Evolutionary conservation across 2,797 vertebrate species (phyloP).

Genomic region (Molothrus ater): DNA sequence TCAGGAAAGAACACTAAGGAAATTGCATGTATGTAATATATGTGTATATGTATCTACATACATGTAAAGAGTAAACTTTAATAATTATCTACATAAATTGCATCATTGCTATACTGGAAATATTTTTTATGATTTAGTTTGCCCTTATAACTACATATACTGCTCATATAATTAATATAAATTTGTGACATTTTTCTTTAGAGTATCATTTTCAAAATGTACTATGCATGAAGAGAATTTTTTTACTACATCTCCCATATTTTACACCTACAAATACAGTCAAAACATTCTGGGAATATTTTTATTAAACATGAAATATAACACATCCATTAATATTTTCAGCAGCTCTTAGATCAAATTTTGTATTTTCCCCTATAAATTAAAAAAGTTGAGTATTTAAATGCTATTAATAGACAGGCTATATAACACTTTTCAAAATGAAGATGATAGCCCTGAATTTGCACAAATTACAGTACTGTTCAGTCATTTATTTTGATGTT

Average conservation of each 20-base stretch:
- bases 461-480: slow-evolving; percentile 14
- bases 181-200: neutral
- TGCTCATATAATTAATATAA: slow-evolving; percentile 18
- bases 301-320: slow-evolving; percentile 60
- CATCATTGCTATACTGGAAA: neutral
- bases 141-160: slow-evolving; percentile 39
- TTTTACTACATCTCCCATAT: neutral
- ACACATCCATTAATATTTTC: slow-evolving; percentile 44
- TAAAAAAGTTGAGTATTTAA: slow-evolving; percentile 52
- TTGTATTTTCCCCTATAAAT: slow-evolving; percentile 55
- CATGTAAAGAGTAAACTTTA: neutral
- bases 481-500: slow-evolving; percentile 27
- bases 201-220: neutral
- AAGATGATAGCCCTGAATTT: slow-evolving; percentile 10
- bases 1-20: neutral
- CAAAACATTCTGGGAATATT: slow-evolving; percentile 33
- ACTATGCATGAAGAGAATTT: neutral
- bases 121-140: neutral
- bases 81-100: neutral
- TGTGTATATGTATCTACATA: neutral
- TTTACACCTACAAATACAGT: slow-evolving; percentile 32
- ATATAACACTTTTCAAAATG: slow-evolving; percentile 32
- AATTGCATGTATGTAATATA: neutral
- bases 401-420: slow-evolving; percentile 1
- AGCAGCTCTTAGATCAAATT: slow-evolving; percentile 1